phyloP scores from a whole-genome alignment of 2,797 vertebrate species.

The Hoplostethus atlanticus region DNA sequence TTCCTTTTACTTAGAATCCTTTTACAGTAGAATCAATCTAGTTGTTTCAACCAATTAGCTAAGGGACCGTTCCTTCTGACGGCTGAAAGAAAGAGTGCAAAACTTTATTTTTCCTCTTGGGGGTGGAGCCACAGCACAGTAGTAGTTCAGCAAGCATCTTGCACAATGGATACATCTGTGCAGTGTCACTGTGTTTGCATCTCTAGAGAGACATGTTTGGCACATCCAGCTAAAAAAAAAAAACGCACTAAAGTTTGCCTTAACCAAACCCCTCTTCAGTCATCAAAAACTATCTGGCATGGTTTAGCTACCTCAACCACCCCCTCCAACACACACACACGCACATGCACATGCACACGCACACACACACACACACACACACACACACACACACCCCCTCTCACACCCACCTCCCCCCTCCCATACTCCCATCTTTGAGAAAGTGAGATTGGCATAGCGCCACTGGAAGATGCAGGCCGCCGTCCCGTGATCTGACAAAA shows the following conservation, averaged over 20 bases:
- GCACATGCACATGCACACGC: not conserved
- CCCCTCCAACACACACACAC: no score
- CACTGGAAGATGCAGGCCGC: constrained; percentile 4
- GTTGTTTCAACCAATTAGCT: no score
- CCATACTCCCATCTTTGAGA: not conserved
- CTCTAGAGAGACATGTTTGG: no score
- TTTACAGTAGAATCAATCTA: no score
- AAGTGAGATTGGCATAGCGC: not conserved
- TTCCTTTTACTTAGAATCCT: not conserved
- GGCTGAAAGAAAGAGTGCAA: constrained; percentile 3
- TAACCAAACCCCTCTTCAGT: no score
- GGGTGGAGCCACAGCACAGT: not conserved
- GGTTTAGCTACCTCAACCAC: no score
- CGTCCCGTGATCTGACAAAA: constrained; percentile 20
- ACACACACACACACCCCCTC: not conserved
- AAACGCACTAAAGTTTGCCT: no score
- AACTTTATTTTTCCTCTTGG: not conserved
- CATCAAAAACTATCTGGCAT: no score
- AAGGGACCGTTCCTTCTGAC: not conserved
- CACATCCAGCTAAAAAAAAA: no score
- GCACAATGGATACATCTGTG: not conserved
- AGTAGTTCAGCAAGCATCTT: not conserved
- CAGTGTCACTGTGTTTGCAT: not conserved
- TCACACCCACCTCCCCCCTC: not conserved
- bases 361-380: not conserved